These are phyloP conservation scores for Ariolimax columbianus DNA, from an alignment of 2,888 invertebrate species.

Conservation along the genomic window DNA sequence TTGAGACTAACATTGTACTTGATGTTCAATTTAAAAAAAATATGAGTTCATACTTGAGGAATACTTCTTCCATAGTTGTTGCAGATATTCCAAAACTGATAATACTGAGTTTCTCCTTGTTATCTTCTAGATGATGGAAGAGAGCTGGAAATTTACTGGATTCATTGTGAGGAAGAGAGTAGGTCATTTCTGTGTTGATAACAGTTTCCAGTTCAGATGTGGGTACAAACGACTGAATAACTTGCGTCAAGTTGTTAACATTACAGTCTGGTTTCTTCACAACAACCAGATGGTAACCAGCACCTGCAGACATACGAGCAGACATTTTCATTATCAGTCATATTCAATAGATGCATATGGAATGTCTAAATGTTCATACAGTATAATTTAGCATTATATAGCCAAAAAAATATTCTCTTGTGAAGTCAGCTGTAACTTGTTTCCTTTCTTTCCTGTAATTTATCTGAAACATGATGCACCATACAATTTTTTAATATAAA, in stretches of 20 bases:
- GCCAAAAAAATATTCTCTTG: too few species aligned
- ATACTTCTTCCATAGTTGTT: slow-evolving; percentile 92
- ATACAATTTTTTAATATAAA: too few species aligned
- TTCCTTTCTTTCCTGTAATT: too few species aligned
- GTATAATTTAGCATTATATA: too few species aligned
- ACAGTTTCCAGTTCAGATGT: slow-evolving; percentile 82
- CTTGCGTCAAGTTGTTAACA: slow-evolving; percentile 80
- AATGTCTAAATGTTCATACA: too few species aligned
- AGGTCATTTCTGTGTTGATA: slow-evolving; percentile 74
- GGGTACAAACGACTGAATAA: slow-evolving; percentile 84
- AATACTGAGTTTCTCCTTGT: slow-evolving; percentile 82
- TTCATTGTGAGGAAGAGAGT: slow-evolving; percentile 72
- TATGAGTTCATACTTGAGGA: slow-evolving; percentile 70
- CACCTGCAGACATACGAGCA: slow-evolving; percentile 80
- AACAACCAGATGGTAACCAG: slow-evolving; percentile 88
- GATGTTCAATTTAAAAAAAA: not conserved
- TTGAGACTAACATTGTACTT: too few species aligned
- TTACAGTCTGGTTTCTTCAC: slow-evolving; percentile 82
- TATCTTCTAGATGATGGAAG: slow-evolving; percentile 69
- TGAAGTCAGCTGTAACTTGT: too few species aligned
- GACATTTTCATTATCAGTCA: not conserved
- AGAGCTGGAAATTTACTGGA: slow-evolving; percentile 67
- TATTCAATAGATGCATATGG: not conserved
- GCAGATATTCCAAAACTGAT: slow-evolving; percentile 90
- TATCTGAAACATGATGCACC: too few species aligned